phyloP scores from a whole-genome alignment of 2,113 vertebrate species.

The Pelmatolapia mariae region DNA sequence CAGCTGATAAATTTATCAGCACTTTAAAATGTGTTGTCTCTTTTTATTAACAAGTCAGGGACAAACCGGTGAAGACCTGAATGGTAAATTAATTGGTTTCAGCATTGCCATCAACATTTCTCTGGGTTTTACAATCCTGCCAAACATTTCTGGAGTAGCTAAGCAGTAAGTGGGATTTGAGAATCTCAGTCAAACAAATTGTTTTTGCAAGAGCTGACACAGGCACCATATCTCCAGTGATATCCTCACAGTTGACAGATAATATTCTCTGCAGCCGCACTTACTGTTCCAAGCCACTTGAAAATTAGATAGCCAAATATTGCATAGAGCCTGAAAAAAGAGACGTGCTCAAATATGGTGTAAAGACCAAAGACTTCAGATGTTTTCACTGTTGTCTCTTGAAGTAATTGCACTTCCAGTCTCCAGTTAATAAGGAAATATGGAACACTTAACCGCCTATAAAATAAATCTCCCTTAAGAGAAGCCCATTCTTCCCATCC shows the following conservation, averaged over 20 bases:
- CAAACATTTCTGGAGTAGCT: not conserved
- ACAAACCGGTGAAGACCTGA: not conserved
- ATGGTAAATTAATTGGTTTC: not conserved
- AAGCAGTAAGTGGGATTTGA: not conserved
- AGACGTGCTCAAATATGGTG: not conserved
- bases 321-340: not conserved
- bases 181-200: not conserved
- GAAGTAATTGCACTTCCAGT: constrained; percentile 19
- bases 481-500: constrained; percentile 33
- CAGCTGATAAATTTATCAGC: not conserved
- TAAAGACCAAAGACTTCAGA: not conserved
- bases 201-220: not conserved
- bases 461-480: constrained; percentile 57
- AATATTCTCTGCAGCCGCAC: not conserved
- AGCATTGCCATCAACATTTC: not conserved
- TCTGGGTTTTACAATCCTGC: not conserved
- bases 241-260: not conserved
- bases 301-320: not conserved
- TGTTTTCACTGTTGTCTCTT: constrained; percentile 12
- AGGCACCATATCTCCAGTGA: not conserved
- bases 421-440: constrained; percentile 38
- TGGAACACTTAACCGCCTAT: constrained; percentile 34
- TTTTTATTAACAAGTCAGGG: not conserved
- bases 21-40: not conserved
- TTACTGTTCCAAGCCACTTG: not conserved